phyloP scores from a whole-genome alignment of 2,797 vertebrate genomes.

The Rhinella marina region DNA sequence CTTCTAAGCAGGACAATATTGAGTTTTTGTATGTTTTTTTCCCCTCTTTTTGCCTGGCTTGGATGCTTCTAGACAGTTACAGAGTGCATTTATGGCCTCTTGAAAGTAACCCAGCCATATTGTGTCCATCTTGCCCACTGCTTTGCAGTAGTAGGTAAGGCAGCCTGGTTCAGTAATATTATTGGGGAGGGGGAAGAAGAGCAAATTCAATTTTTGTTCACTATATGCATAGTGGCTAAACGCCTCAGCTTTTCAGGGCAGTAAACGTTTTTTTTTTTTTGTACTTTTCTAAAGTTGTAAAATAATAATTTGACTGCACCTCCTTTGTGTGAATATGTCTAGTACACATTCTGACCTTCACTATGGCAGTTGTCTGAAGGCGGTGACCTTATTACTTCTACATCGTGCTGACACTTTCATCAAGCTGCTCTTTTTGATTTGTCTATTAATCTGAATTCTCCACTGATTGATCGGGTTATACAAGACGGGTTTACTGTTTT shows the following conservation, averaged over 20 bases:
- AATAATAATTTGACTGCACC: background rate
- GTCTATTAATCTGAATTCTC: background rate
- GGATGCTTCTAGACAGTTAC: background rate
- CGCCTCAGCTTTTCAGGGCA: background rate
- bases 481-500: background rate
- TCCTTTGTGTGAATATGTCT: no score
- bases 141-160: slow-evolving; percentile 1
- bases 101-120: background rate
- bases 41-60: background rate
- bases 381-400: background rate
- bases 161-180: background rate
- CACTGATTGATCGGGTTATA: background rate
- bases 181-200: background rate
- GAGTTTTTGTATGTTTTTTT: background rate
- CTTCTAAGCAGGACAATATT: background rate
- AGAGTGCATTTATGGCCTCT: background rate
- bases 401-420: background rate
- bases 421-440: background rate
- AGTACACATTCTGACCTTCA: no score
- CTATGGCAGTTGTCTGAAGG: background rate
- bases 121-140: background rate
- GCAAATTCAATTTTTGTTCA: background rate
- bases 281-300: background rate
- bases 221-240: background rate
- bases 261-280: background rate